Evolutionary conservation across 1,140 invertebrate species (phyloP).

Genomic region (Laupala kohalensis): DNA sequence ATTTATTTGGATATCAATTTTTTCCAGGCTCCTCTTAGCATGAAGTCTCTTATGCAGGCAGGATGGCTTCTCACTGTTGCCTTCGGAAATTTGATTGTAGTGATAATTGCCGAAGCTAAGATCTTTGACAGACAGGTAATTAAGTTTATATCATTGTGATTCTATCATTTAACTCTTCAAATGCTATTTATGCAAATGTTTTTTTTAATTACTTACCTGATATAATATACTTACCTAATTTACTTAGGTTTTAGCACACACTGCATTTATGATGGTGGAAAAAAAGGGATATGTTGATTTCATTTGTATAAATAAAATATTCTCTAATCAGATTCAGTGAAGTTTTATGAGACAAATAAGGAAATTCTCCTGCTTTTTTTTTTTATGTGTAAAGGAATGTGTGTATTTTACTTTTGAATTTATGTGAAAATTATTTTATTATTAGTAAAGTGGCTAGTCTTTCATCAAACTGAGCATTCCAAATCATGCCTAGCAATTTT

Average conservation of each 20-base stretch:
- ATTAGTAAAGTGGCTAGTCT: no score
- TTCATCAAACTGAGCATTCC: no score
- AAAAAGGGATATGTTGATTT: neutral
- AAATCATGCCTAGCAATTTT: no score
- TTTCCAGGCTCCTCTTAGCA: constrained; percentile 72
- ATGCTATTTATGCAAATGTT: neutral
- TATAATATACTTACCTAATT: neutral
- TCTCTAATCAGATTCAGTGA: neutral
- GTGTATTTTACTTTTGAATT: no score
- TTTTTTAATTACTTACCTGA: neutral
- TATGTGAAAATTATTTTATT: no score
- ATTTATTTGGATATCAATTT: no score
- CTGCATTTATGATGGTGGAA: neutral
- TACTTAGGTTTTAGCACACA: neutral
- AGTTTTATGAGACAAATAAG: no score
- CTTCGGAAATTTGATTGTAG: constrained; percentile 80
- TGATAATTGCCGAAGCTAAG: constrained; percentile 63
- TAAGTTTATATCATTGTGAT: neutral
- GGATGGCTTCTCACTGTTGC: constrained; percentile 81
- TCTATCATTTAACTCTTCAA: neutral
- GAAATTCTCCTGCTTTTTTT: neutral
- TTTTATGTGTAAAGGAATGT: no score
- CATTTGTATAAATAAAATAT: neutral
- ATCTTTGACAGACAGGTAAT: constrained; percentile 48
- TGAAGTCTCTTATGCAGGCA: constrained; percentile 86